A percentile compares a stretch with the other conserved stretches of the same genome.
Conservation (phyloP, 2,888 invertebrate species). For the Eulithis prunata region DNA sequence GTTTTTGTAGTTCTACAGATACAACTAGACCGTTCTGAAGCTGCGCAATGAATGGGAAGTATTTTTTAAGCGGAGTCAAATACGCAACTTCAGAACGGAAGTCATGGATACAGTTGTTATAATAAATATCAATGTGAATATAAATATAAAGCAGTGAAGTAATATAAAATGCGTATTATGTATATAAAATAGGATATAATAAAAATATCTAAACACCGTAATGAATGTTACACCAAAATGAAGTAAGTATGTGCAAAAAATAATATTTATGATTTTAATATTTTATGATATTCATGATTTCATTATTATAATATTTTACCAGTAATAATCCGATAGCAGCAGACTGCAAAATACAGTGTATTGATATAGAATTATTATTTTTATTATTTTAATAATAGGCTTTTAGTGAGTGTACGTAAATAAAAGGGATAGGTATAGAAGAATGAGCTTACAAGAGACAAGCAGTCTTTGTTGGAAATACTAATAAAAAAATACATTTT, state of each 20-base stretch:
- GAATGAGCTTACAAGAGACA: slow-evolving; percentile 32
- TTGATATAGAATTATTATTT: slow-evolving; percentile 65
- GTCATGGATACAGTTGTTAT: neutral
- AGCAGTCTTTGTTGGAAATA: slow-evolving; percentile 32
- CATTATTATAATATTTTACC: slow-evolving; percentile 81
- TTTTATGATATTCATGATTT: slow-evolving; percentile 56
- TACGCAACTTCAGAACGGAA: slow-evolving; percentile 1
- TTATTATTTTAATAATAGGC: slow-evolving; percentile 46
- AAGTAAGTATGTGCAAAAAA: slow-evolving; percentile 21
- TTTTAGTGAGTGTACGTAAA: slow-evolving; percentile 31
- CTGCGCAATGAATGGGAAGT: too few relatives aligned
- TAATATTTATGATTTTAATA: slow-evolving; percentile 46
- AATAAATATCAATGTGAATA: slow-evolving; percentile 2
- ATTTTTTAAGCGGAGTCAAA: neutral
- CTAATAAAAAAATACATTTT: neutral
- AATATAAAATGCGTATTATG: neutral
- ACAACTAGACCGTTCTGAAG: too few relatives aligned
- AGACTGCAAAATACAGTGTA: slow-evolving; percentile 86
- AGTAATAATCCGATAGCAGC: slow-evolving; percentile 90
- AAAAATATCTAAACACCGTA: slow-evolving; percentile 24
- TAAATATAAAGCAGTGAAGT: slow-evolving; percentile 19
- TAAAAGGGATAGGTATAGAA: slow-evolving; percentile 33
- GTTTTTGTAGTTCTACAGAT: too few relatives aligned
- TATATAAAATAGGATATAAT: slow-evolving; percentile 1
- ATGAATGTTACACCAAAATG: slow-evolving; percentile 15